phyloP scores from a whole-genome alignment of 2,888 invertebrate species.

The Cerceris rybyensis region DNA sequence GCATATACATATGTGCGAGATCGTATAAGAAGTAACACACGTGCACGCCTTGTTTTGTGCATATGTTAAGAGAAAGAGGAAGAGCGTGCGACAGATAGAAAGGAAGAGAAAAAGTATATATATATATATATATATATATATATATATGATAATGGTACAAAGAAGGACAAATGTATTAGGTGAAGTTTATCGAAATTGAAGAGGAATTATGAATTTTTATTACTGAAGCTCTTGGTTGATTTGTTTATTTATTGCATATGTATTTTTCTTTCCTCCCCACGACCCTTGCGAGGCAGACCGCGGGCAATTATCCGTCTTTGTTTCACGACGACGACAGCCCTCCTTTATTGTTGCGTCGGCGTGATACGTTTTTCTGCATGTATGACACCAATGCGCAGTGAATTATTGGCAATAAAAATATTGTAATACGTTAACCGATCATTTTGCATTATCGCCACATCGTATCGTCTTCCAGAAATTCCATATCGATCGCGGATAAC shows the following conservation, averaged over 20 bases:
- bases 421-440: constrained; percentile 28
- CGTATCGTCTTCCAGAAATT: constrained; percentile 12
- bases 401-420: constrained; percentile 53
- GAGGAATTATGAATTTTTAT: constrained; percentile 80
- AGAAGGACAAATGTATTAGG: constrained; percentile 79
- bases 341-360: no score
- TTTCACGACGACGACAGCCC: no score
- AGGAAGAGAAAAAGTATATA: constrained; percentile 38
- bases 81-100: neutral
- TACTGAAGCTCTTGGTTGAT: constrained; percentile 68
- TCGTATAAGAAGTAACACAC: constrained; percentile 24
- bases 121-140: constrained; percentile 30
- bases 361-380: neutral
- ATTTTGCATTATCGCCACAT: constrained; percentile 46
- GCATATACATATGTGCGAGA: constrained; percentile 27
- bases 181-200: constrained; percentile 79
- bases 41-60: constrained; percentile 64
- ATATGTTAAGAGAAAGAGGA: constrained; percentile 60
- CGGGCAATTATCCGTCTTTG: no score
- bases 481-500: no score
- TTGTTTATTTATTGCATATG: constrained; percentile 54
- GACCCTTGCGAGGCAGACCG: no score
- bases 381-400: constrained; percentile 6
- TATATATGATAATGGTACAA: constrained; percentile 79
- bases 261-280: neutral